These are phyloP conservation scores for Oostethus manadensis DNA, from an alignment of 2,113 vertebrate species.

Conservation along the genomic window DNA sequence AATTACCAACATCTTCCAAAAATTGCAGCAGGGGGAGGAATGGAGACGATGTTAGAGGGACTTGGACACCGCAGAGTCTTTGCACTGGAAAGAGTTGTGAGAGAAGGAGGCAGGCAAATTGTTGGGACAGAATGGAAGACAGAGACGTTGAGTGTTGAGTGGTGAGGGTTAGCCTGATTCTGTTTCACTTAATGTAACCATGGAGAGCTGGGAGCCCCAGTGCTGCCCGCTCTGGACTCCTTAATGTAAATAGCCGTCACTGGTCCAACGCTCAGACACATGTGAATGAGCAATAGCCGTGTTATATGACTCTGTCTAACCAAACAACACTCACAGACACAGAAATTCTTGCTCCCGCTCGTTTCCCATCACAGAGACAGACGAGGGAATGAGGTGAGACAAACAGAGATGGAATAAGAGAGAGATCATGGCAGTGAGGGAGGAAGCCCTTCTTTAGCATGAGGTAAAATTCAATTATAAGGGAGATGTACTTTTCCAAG, in stretches of 20 bases:
- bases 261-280: constrained; percentile 51
- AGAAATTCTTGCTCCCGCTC: constrained; percentile 53
- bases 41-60: constrained; percentile 13
- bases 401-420: constrained; percentile 19
- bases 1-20: constrained; percentile 17
- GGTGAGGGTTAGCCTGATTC: constrained; percentile 51
- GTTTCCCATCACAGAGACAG: constrained; percentile 56
- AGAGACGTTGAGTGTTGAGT: constrained; percentile 46
- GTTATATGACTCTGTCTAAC: constrained; percentile 72
- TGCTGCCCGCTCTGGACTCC: constrained; percentile 53
- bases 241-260: constrained; percentile 69
- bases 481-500: constrained; percentile 42
- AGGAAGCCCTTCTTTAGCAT: constrained; percentile 66
- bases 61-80: constrained; percentile 7
- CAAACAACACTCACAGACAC: constrained; percentile 66
- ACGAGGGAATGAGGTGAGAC: neutral
- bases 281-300: constrained; percentile 51
- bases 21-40: neutral
- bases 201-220: constrained; percentile 56
- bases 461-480: constrained; percentile 56
- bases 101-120: constrained; percentile 25
- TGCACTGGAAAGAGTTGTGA: constrained; percentile 19
- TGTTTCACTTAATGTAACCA: constrained; percentile 68
- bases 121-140: constrained; percentile 30
- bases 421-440: constrained; percentile 30